These are phyloP conservation scores for Poeciliopsis paucimaculata DNA, from an alignment of 2,797 vertebrate genomes.

Conservation along the genomic window DNA sequence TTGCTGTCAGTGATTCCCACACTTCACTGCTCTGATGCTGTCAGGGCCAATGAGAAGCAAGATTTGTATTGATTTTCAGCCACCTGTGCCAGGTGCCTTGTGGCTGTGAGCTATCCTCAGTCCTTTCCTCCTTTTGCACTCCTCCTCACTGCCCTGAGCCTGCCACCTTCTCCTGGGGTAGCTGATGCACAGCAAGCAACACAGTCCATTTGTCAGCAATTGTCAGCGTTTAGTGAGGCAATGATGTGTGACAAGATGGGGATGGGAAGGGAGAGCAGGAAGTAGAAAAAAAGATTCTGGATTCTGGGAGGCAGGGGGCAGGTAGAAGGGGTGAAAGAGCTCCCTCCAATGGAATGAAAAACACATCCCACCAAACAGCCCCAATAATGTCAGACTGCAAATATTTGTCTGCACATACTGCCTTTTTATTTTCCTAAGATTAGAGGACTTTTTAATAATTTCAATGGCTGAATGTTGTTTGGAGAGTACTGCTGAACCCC, in stretches of 20 bases:
- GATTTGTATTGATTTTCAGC: conserved; percentile 70
- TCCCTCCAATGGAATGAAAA: conserved; percentile 74
- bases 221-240: conserved; percentile 89
- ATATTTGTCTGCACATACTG: conserved; percentile 64
- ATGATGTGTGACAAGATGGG: conserved; percentile 81
- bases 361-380: conserved; percentile 43
- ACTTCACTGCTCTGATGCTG: conserved; percentile 68
- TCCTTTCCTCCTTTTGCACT: conserved; percentile 52
- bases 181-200: conserved; percentile 82
- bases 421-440: conserved; percentile 78
- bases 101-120: conserved; percentile 53
- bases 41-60: conserved; percentile 64
- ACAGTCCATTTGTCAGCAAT: conserved; percentile 94
- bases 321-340: conserved; percentile 67
- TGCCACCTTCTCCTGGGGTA: conserved; percentile 83
- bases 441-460: conserved; percentile 74
- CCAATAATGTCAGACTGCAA: conserved; percentile 40
- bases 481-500: conserved; percentile 69
- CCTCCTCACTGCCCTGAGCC: conserved; percentile 61
- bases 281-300: conserved; percentile 23
- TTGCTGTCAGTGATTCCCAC: conserved; percentile 77
- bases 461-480: conserved; percentile 79
- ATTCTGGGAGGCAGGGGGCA: conserved; percentile 71
- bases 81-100: conserved; percentile 82
- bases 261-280: conserved; percentile 57